Evolutionary conservation across 2,113 vertebrate species (phyloP), one percentile per base, ranked within the genome.

Genomic region (Mus spicilegus): DNA sequence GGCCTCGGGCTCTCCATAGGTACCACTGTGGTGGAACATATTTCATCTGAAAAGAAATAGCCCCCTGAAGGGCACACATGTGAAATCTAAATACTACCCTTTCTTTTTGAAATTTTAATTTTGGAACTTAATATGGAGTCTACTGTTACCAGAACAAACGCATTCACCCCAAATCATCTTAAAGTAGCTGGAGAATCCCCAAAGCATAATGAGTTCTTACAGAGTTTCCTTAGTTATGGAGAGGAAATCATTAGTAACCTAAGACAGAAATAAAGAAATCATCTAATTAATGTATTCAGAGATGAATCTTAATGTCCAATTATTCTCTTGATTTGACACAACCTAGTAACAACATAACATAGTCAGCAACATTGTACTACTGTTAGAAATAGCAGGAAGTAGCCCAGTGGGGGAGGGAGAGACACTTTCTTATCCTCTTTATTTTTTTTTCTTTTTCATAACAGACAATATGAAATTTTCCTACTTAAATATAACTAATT

Each of bases 301-400:
- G 96, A 96, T 97, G 89, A 98, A 98, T 97, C 95, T 96, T 97
- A 98, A 91, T 94, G 95, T 98, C 98, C 98, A 98, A 97, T 98
- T 98, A 98, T 98, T 97, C 98, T 97, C 91, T 93, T 98, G 95
- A 98, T 98, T 97, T 98, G 97, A 98, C 97, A 98, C 94, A 98
- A 97, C 94, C 95, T 97, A 96, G 81, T 95, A 98, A 97, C 80
- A 97, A 89, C 92, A 95, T 94, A 97, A 98, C 81, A 95, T 93
- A 97, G 95, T 97, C 77, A 97, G 95, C 87, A 98, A 95, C 91
- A 81, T 95, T 96, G 96, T 98, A 97, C 0, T 1, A 95, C 89
- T 72, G 81, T 84, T 93, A 76, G 89, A 95, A 96, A 97, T 95
- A 93, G 20, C 63, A 16, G 28, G 95, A 96, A 97, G 93, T 46